These are phyloP conservation scores for Yoshiicerus persimilis DNA, from an alignment of 1,140 invertebrate species.

Conservation along the genomic window DNA sequence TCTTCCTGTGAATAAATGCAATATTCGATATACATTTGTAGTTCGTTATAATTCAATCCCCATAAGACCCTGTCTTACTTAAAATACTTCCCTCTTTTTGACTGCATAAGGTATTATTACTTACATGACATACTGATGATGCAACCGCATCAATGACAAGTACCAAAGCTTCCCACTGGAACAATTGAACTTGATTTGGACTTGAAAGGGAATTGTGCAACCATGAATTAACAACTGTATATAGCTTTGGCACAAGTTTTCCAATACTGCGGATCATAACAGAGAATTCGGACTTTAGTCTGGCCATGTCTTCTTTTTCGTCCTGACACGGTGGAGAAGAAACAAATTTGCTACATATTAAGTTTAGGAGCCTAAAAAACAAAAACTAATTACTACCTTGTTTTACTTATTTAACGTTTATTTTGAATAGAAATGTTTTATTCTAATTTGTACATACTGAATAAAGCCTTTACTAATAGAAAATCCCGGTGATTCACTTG, in stretches of 20 bases:
- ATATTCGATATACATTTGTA: background rate
- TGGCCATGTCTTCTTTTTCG: constrained; percentile 39
- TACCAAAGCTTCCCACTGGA: constrained; percentile 41
- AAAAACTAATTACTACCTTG: too few species aligned
- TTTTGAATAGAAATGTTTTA: background rate
- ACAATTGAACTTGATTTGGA: constrained; percentile 24
- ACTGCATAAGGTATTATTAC: too few species aligned
- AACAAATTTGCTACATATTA: constrained; percentile 35
- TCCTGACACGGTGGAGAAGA: background rate
- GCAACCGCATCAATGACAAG: constrained; percentile 36
- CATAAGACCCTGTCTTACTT: too few species aligned
- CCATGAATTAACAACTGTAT: constrained; percentile 37
- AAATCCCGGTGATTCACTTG: background rate
- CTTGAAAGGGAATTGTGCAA: constrained; percentile 25
- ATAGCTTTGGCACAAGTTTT: constrained; percentile 28
- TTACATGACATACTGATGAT: constrained; percentile 38
- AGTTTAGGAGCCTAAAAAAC: constrained; percentile 32
- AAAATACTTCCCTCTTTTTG: too few species aligned
- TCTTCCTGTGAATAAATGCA: constrained; percentile 37
- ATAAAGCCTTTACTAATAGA: background rate
- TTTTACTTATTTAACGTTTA: background rate
- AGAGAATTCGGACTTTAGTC: constrained; percentile 40
- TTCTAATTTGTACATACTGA: background rate
- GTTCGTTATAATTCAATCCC: background rate
- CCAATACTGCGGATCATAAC: constrained; percentile 29